Base-by-base conservation (phyloP, 2,888 invertebrate genomes). In the Augiades crinisus region DNA sequence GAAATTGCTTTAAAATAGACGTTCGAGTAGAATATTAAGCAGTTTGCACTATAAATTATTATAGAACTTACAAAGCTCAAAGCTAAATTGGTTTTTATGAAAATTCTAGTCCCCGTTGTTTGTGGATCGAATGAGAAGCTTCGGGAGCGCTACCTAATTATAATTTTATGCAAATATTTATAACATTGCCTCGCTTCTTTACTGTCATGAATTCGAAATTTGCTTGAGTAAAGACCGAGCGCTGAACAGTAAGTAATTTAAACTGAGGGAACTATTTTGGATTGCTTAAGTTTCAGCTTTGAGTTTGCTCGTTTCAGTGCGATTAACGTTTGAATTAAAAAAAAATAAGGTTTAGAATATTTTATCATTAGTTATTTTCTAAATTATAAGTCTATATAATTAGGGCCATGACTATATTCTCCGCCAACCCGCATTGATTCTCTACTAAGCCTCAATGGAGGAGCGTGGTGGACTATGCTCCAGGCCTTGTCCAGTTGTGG, bases 131-230 rank as follows among this genome's bases (percentile, higher is more conserved):
- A 36, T 21, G 34, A 34, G 24, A 16, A 3, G 43, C 5, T 44
- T 33, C 31, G 13, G 34, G 24, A 24, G 34, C 34, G 45, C 34
- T 24, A 37, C 19, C 37, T 46, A 46, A 37, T 46, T 46, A 46
- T 37, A 37, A 37, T 46, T 46, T 46, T 46, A 46, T 37, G 37
- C 37, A 46, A 46, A 37, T 46, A 46, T 46, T 37, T 37, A 46
- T 37, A 22, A 37, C 22, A 27, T 24, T 16, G 45, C 36, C 34
- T 24, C 37, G 24, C 21, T 44, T 33, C 46, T 27, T 24, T 46
- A 17, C 16, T 37, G 44, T 10, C 21, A 46, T 46, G 46, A 46
- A 46, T 37, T 37, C 17, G 1, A 46, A 36, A 46, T 46, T 17
- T 13, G 7, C 36, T 46, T 10, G 24, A 45, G 14, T 16, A 13